Evolutionary conservation across 2,888 invertebrate species (phyloP), one percentile per base, ranked within the genome.

Genomic region (Embidobia sp.): DNA sequence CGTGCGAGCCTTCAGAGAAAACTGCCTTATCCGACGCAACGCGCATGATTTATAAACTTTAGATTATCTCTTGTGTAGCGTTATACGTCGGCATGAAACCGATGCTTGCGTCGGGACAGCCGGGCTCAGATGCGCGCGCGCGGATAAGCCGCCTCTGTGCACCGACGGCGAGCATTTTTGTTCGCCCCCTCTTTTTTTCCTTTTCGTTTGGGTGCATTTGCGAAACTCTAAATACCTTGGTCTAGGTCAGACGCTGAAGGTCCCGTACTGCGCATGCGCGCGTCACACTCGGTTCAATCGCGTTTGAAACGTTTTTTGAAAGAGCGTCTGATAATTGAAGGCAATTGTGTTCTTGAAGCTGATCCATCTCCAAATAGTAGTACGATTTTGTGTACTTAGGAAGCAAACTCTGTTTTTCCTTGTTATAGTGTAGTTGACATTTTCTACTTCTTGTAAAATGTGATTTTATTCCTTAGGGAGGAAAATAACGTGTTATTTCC

Each of bases 1-100:
- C 53, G 48, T 63, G 59, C 67, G 67, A 67, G 63, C 26, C 61
- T 75, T 55, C 61, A 63, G 53, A 53, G 67, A 69, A 70, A 59
- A 72, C 73, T 75, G 66, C 69, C 77, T 79, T 80, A 77, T 72
- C 77, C 79, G 76, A 78, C 75, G 57, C 77, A 69, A 46, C 49
- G 48, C 59, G 66, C 73, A 81, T 80, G 80, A 83, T 83, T 83
- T 80, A 80, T 81, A 82, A 81, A 81, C 80, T 80, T 79, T 77
- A 79, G 81, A 82, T 81, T 80, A 79, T 79, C 67, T 67, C 8
- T 27, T 55, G 66, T 81, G 78, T 57, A 70, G 72, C 33, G 44
- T 27, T 57, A 15, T 78, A 63, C 74, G 77, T 78, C 73, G 70
- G 59, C 66, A 73, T 59, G 76, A 78, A 77, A 72, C 64, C 66